A percentile compares a stretch with the other conserved stretches of the same genome.
Conservation (phyloP, 2,113 vertebrate species). For the Orthochromis malagaraziensis region DNA sequence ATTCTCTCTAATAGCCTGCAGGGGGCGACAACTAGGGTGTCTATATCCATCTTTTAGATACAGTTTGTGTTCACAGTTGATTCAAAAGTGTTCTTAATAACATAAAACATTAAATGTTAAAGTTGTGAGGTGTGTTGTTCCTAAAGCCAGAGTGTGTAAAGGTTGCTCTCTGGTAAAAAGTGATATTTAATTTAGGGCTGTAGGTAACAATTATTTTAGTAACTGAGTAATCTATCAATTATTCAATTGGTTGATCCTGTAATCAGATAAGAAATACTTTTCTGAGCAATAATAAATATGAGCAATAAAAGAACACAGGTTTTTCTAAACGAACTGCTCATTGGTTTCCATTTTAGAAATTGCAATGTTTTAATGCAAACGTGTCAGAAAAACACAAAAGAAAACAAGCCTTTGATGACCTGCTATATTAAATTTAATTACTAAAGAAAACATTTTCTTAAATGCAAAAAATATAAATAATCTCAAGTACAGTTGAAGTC, state of each 20-base stretch:
- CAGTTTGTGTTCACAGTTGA: background rate
- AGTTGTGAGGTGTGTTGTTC: background rate
- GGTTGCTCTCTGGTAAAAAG: background rate
- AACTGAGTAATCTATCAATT: background rate
- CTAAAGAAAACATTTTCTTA: background rate
- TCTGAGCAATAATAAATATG: background rate
- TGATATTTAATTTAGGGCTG: background rate
- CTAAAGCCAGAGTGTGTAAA: background rate
- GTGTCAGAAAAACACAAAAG: accelerated
- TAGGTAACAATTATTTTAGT: background rate
- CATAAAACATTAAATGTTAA: background rate
- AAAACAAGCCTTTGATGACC: background rate
- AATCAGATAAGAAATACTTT: background rate
- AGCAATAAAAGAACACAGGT: background rate
- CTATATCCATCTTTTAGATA: background rate
- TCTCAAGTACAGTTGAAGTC: background rate
- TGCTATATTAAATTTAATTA: background rate
- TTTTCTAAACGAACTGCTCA: background rate
- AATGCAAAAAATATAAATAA: background rate
- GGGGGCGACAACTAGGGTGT: background rate
- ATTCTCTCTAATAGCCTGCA: background rate
- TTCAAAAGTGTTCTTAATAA: background rate
- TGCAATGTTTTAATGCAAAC: background rate
- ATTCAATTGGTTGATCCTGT: background rate
- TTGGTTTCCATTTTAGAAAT: background rate